phyloP scores from a whole-genome alignment of 2,797 vertebrate genomes.

The Mallotus villosus region DNA sequence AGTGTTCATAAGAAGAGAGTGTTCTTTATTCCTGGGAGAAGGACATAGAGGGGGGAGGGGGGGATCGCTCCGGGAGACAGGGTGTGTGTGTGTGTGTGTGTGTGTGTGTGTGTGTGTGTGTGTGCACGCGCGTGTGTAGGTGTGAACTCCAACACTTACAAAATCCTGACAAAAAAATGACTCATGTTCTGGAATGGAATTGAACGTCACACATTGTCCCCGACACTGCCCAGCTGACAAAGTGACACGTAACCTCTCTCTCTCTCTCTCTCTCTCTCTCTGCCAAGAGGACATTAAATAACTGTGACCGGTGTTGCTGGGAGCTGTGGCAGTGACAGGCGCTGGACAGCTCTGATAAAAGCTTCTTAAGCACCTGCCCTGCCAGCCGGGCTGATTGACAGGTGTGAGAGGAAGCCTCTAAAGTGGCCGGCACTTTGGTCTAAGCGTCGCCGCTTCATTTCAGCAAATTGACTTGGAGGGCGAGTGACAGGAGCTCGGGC shows the following conservation, averaged over 20 bases:
- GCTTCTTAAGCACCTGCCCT: constrained; percentile 56
- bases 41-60: not conserved
- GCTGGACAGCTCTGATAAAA: constrained; percentile 61
- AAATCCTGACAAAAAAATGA: too few species aligned
- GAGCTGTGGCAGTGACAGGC: constrained; percentile 37
- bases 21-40: not conserved
- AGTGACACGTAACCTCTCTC: too few species aligned
- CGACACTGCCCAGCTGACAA: too few species aligned
- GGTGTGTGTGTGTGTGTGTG: too few species aligned
- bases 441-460: constrained; percentile 65
- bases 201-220: too few species aligned
- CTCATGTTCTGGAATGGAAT: too few species aligned
- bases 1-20: not conserved
- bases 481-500: constrained; percentile 36
- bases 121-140: not conserved
- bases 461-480: constrained; percentile 62
- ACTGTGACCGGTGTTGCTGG: constrained; percentile 29
- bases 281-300: constrained; percentile 49
- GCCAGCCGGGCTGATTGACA: constrained; percentile 58
- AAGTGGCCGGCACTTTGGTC: constrained; percentile 54
- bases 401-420: constrained; percentile 42
- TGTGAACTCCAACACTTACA: not conserved
- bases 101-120: too few species aligned
- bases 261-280: not conserved
- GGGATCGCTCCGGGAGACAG: constrained; percentile 3